phyloP scores from a whole-genome alignment of 2,888 invertebrate species.

The Nomada ferruginata region DNA sequence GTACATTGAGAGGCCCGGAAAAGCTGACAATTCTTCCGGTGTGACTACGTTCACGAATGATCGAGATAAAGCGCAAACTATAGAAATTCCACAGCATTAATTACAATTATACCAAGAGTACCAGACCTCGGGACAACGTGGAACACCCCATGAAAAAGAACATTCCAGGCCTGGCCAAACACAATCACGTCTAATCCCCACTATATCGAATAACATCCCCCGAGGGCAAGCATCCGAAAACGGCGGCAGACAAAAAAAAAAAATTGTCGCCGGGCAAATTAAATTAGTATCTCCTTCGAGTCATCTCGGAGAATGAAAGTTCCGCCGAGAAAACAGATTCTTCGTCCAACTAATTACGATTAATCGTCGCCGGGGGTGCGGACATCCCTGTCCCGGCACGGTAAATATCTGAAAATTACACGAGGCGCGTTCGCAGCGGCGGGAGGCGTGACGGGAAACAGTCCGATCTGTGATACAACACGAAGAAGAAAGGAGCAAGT shows the following conservation, averaged over 20 bases:
- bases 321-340: constrained; percentile 7
- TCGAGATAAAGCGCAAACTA: too few relatives aligned
- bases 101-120: background rate
- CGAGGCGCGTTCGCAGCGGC: background rate
- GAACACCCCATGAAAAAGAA: background rate
- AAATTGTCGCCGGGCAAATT: constrained; percentile 45
- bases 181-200: background rate
- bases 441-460: background rate
- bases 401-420: constrained; percentile 26
- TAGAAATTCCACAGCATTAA: background rate
- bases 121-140: background rate
- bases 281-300: constrained; percentile 34
- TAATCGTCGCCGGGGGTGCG: constrained; percentile 7
- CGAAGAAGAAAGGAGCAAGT: constrained; percentile 15
- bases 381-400: background rate
- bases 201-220: constrained; percentile 6
- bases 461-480: constrained; percentile 43
- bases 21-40: too few relatives aligned
- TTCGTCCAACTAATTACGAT: constrained; percentile 29
- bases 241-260: constrained; percentile 4
- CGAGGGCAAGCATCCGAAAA: background rate
- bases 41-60: too few relatives aligned
- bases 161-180: background rate
- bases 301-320: background rate
- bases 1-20: too few relatives aligned